Percentiles rank a stretch among this genome's conserved stretches.
phyloP scores from a whole-genome alignment of 2,888 invertebrate species.

The Himalopsyche anomala region DNA sequence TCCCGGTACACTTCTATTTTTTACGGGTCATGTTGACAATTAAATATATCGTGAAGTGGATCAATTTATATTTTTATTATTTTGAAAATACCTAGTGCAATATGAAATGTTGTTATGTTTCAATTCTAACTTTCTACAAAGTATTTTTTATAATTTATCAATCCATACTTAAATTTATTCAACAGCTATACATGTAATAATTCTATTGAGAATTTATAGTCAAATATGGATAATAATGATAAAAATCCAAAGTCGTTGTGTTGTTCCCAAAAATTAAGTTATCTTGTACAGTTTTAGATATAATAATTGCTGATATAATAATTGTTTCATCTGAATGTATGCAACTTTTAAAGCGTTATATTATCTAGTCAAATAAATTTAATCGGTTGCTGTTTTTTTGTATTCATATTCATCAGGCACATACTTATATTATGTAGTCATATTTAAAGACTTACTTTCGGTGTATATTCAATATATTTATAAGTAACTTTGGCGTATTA shows the following conservation, averaged over 20 bases:
- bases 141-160: slow-evolving; percentile 6
- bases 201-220: slow-evolving; percentile 30
- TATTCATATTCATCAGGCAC: slow-evolving; percentile 55
- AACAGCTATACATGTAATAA: neutral
- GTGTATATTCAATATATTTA: slow-evolving; percentile 58
- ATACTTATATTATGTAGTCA: slow-evolving; percentile 62
- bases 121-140: too few species aligned
- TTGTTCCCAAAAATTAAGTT: slow-evolving; percentile 36
- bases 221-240: slow-evolving; percentile 42
- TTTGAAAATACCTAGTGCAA: too few species aligned
- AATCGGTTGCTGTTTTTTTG: slow-evolving; percentile 58
- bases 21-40: too few species aligned
- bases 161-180: neutral
- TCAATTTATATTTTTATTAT: too few species aligned
- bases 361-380: slow-evolving; percentile 49
- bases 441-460: slow-evolving; percentile 62
- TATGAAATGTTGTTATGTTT: too few species aligned
- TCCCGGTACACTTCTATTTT: too few species aligned
- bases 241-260: slow-evolving; percentile 41
- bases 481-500: slow-evolving; percentile 54
- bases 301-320: slow-evolving; percentile 36
- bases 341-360: slow-evolving; percentile 44
- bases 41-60: too few species aligned
- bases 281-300: slow-evolving; percentile 33
- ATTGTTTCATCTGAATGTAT: slow-evolving; percentile 45